Percentiles rank a stretch among this genome's conserved stretches.
Conservation (phyloP, 2,113 vertebrate genomes). For the Odontesthes bonariensis region DNA sequence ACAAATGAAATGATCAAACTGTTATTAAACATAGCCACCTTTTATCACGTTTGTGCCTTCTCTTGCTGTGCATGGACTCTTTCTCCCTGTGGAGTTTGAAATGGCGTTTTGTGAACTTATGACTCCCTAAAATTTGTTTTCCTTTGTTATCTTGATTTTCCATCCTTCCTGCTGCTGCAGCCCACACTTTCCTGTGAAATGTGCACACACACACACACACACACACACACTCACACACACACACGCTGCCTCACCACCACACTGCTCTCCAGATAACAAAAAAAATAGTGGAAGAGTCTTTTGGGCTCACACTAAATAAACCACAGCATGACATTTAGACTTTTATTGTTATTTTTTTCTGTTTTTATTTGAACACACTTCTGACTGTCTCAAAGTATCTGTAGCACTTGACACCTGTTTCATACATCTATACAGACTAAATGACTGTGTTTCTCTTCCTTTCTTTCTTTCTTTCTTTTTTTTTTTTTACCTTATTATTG, state of each 20-base stretch:
- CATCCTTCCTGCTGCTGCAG: conserved; percentile 63
- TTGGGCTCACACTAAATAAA: no score
- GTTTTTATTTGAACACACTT: fast-evolving
- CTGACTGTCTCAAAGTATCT: neutral
- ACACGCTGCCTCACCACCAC: neutral
- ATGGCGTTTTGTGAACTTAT: conserved; percentile 10
- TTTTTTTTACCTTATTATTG: conserved; percentile 63
- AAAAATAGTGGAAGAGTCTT: no score
- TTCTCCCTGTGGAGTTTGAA: neutral
- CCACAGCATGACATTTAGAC: neutral
- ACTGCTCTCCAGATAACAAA: neutral
- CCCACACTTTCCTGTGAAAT: conserved; percentile 31
- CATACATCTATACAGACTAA: neutral
- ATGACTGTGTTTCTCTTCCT: neutral
- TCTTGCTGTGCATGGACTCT: neutral
- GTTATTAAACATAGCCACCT: conserved; percentile 1
- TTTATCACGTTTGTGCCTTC: neutral
- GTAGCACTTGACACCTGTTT: neutral
- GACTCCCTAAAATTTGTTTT: conserved; percentile 26
- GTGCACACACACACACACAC: neutral
- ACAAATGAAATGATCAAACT: neutral
- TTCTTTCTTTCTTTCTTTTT: no score
- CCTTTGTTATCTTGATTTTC: conserved; percentile 48
- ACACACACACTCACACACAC: no score
- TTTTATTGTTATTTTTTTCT: neutral